Percentiles rank a stretch among this genome's conserved stretches.
These are phyloP conservation scores for Hylaeus anthracinus DNA, from an alignment of 1,140 invertebrate species.

Conservation along the genomic window DNA sequence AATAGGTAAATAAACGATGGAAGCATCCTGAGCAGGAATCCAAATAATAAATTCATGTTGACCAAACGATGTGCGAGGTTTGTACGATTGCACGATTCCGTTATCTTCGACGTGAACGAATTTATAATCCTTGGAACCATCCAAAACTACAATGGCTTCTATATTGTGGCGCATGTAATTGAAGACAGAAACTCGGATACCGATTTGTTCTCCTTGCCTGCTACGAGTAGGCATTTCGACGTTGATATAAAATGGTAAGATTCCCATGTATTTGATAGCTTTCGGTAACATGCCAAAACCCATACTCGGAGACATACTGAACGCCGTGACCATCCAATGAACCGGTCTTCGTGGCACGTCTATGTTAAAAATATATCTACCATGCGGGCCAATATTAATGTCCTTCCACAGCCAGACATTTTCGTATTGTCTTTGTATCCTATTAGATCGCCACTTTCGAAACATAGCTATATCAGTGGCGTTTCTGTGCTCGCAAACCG, in stretches of 20 bases:
- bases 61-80: constrained; percentile 92
- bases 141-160: constrained; percentile 92
- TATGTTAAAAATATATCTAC: constrained; percentile 91
- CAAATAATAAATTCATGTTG: constrained; percentile 97
- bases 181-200: constrained; percentile 94
- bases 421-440: constrained; percentile 93
- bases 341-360: constrained; percentile 93
- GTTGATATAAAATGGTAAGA: constrained; percentile 96
- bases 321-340: constrained; percentile 95
- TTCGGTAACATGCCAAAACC: constrained; percentile 93
- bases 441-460: constrained; percentile 91
- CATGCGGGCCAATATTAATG: constrained; percentile 95
- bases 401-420: constrained; percentile 97
- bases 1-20: constrained; percentile 93
- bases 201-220: constrained; percentile 95
- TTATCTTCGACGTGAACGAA: constrained; percentile 97
- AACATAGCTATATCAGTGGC: constrained; percentile 86
- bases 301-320: constrained; percentile 91
- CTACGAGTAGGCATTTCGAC: constrained; percentile 94
- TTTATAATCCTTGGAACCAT: constrained; percentile 93
- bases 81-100: constrained; percentile 92
- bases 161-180: constrained; percentile 94
- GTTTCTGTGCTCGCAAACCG: constrained; percentile 85
- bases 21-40: constrained; percentile 89
- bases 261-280: constrained; percentile 91